These are phyloP conservation scores for Cerastis leucographa DNA, from an alignment of 2,888 invertebrate species.

Conservation along the genomic window DNA sequence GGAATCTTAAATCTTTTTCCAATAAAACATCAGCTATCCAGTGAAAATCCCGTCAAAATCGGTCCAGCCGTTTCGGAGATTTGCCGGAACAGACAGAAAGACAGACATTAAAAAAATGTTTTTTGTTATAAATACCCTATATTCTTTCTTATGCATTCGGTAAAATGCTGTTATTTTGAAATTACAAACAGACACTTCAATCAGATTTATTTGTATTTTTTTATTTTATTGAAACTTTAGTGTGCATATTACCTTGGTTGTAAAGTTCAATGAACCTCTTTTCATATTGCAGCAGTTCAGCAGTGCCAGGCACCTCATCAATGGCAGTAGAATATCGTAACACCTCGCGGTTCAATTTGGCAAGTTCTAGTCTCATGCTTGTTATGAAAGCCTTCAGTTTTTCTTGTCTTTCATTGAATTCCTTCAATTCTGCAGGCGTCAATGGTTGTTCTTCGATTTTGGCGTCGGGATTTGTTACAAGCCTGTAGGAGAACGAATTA, in stretches of 20 bases:
- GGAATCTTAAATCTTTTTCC: too few species aligned
- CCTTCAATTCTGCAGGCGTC: constrained; percentile 81
- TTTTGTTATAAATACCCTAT: too few species aligned
- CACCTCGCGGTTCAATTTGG: constrained; percentile 95
- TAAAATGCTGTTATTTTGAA: too few species aligned
- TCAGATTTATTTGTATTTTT: too few species aligned
- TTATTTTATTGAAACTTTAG: too few species aligned
- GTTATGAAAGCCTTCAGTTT: constrained; percentile 83
- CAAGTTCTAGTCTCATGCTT: constrained; percentile 92
- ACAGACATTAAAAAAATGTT: too few species aligned
- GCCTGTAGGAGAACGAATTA: constrained; percentile 65
- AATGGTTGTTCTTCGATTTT: constrained; percentile 82
- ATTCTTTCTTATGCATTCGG: too few species aligned
- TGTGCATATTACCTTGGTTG: constrained; percentile 94
- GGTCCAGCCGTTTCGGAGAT: too few species aligned
- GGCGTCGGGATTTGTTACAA: constrained; percentile 75
- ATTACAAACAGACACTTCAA: too few species aligned
- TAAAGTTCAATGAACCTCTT: constrained; percentile 98
- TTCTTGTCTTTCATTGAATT: constrained; percentile 83
- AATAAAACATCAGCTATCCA: too few species aligned
- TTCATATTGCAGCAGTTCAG: constrained; percentile 98
- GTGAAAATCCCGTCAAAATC: too few species aligned
- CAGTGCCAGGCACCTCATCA: constrained; percentile 98
- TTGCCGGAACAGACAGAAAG: too few species aligned
- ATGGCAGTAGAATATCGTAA: constrained; percentile 95